These are phyloP conservation scores for Lagocephalus sceleratus DNA, from an alignment of 2,797 vertebrate genomes.

Conservation along the genomic window DNA sequence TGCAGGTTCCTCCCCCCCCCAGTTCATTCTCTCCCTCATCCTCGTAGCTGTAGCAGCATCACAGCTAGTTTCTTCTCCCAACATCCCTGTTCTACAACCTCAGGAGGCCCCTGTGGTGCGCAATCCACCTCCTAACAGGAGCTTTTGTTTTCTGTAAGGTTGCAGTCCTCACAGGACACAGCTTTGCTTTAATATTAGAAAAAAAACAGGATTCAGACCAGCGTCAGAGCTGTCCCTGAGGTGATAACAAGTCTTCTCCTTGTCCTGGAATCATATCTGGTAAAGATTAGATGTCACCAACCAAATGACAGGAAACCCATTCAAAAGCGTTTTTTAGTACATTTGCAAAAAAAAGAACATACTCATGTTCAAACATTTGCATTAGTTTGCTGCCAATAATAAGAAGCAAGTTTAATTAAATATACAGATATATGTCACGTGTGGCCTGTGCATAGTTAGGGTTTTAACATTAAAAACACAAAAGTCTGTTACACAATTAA, in stretches of 20 bases:
- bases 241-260: slow-evolving; percentile 25
- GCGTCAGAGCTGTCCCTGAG: slow-evolving; percentile 29
- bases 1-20: slow-evolving; percentile 11
- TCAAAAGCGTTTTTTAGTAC: not conserved
- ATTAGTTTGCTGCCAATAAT: no score
- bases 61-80: slow-evolving; percentile 1
- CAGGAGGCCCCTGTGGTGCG: slow-evolving; percentile 17
- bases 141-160: slow-evolving; percentile 24
- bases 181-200: slow-evolving; percentile 10
- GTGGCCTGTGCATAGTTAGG: not conserved
- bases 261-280: slow-evolving; percentile 23
- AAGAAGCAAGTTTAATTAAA: no score
- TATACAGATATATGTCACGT: no score
- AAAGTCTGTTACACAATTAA: slow-evolving; percentile 48
- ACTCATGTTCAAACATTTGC: no score
- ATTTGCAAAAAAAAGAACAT: no score
- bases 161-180: slow-evolving; percentile 7
- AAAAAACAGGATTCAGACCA: slow-evolving; percentile 3
- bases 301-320: slow-evolving; percentile 5
- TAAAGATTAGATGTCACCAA: slow-evolving; percentile 27
- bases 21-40: not conserved
- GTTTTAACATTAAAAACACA: slow-evolving; percentile 35
- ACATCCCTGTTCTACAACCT: slow-evolving; percentile 14
- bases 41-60: not conserved
- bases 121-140: slow-evolving; percentile 27